Evolutionary conservation across 1,140 invertebrate species (phyloP), one percentile per base, ranked within the genome.

Genomic region (Drosophila nebulosa): DNA sequence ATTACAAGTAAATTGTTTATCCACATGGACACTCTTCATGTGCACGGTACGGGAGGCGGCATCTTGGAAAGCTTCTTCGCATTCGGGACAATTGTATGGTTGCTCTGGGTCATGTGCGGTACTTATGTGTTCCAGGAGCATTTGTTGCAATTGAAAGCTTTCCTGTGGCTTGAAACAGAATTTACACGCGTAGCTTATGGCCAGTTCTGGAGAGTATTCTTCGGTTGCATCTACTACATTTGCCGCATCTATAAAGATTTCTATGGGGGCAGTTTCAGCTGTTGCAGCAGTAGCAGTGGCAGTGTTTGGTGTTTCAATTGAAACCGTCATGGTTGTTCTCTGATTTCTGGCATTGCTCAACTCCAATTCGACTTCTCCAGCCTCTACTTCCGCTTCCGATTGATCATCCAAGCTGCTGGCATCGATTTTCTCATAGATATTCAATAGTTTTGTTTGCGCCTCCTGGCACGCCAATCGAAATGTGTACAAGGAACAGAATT

Each of bases 341-440:
- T 50, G 35, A 30, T 52, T 68, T 59, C 46, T 46, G 18, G 21
- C 35, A 27, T 36, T 35, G 42, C 22, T 64, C 39, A 52, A 26
- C 2, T 35, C 52, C 18, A 52, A 36, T 12, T 30, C 59, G 1
- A 21, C 16, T n/a, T 64, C 67, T 1, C 66, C 77, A 4, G 50
- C 30, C 2, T 53, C 76, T 4, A 35, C 68, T 1, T 71, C 77
- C 2, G 50, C 26, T 3, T 53, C 77, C 6, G 50, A 70, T 3
- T 68, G 79, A 14, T 78, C 80, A 14, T 80, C 85, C 12, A 86
- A 35, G 26, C 63, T 64, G 36, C 64, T 78, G 24, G 78, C 78
- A 76, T 90, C 89, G 61, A 90, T 90, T 74, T 90, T 90, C 55
- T 90, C 89, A 56, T 89, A 90, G 52, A 90, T 90, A 62, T 90